These are phyloP conservation scores for Pempheris klunzingeri DNA, from an alignment of 2,797 vertebrate species.

Conservation along the genomic window DNA sequence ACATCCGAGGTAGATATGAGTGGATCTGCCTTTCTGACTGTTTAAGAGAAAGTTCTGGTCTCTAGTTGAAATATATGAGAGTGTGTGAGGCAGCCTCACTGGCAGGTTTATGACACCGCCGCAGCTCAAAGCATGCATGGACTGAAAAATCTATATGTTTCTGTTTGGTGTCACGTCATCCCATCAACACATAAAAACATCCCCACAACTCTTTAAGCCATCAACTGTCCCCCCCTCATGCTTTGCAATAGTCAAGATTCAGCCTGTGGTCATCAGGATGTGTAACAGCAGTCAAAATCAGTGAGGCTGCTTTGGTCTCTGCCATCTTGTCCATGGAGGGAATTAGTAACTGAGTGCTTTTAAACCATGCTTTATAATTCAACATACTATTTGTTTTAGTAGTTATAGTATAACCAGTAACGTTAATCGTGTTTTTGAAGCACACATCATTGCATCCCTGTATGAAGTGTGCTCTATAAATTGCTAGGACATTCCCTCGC, in stretches of 20 bases:
- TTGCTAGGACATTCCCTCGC: constrained; percentile 20
- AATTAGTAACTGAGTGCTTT: neutral
- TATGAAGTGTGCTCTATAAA: constrained; percentile 2
- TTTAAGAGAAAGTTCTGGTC: neutral
- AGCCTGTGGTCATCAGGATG: neutral
- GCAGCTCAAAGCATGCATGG: no score
- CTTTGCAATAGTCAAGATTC: neutral
- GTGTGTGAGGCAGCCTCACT: neutral
- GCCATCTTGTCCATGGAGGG: neutral
- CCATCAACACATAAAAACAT: neutral
- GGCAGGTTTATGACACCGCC: neutral
- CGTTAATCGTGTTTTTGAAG: constrained; percentile 4
- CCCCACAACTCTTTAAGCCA: neutral
- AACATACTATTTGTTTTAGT: neutral
- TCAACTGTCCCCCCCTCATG: neutral
- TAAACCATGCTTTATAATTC: neutral
- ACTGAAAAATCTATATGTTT: neutral
- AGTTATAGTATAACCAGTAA: neutral
- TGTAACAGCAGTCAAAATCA: neutral
- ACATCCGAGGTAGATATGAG: neutral
- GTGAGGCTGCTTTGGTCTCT: neutral
- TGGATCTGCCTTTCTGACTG: neutral
- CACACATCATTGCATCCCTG: constrained; percentile 3
- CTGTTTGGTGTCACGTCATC: neutral
- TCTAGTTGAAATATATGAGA: neutral